phyloP scores from a whole-genome alignment of 2,797 vertebrate species.

The Tangara arthus region DNA sequence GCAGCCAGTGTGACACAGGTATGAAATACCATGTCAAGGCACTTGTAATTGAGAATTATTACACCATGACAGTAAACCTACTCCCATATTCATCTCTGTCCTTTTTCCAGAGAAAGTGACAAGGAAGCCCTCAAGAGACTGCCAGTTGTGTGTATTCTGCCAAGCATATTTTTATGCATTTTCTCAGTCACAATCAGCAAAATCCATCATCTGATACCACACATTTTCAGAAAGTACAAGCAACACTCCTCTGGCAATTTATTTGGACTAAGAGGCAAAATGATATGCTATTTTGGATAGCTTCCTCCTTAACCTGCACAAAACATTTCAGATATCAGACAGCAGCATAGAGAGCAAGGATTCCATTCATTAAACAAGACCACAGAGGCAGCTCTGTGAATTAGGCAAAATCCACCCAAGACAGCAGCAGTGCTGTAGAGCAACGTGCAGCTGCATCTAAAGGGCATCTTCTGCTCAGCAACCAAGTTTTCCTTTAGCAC shows the following conservation, averaged over 20 bases:
- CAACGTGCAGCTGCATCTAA: background rate
- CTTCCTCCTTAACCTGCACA: constrained; percentile 24
- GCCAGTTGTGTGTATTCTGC: background rate
- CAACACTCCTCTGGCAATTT: constrained; percentile 47
- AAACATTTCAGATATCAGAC: constrained; percentile 4
- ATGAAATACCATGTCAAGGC: constrained; percentile 23
- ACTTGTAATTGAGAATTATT: constrained; percentile 53
- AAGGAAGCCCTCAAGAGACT: constrained; percentile 21
- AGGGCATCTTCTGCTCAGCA: background rate
- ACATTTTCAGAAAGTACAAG: constrained; percentile 31
- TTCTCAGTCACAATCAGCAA: constrained; percentile 17
- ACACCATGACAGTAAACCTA: constrained; percentile 24
- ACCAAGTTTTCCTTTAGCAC: background rate
- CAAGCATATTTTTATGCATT: constrained; percentile 6
- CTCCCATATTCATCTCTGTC: constrained; percentile 38
- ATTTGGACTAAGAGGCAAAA: constrained; percentile 47
- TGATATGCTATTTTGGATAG: constrained; percentile 33
- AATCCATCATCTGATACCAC: background rate
- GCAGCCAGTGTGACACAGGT: background rate
- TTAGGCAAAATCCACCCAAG: background rate
- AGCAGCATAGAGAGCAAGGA: constrained; percentile 35
- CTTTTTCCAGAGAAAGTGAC: background rate
- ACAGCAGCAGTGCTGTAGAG: background rate
- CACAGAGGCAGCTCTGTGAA: background rate
- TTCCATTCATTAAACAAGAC: background rate